Base-by-base conservation (phyloP, 2,888 invertebrate species). In the Ornithoptera priamus region DNA sequence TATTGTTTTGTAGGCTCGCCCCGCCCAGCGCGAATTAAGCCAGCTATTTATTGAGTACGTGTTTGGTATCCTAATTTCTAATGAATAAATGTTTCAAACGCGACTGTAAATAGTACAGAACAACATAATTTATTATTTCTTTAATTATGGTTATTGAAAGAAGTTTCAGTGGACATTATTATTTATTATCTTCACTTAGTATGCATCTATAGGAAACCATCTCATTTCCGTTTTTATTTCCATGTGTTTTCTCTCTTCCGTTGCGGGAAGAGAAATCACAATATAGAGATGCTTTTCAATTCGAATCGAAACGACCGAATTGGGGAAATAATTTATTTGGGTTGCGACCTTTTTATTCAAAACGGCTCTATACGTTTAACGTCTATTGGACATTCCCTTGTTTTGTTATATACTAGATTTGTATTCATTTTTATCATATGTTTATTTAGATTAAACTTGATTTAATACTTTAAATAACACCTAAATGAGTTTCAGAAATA, bases 241-340 rank as follows among this genome's bases (percentile, higher is more conserved):
- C 88, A 90, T 89, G 89, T 88, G 87, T 91, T 89, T 89, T 90
- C 86, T 86, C 81, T 86, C 81, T 85, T 86, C 85, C 80, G 83
- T 82, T 83, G 87, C 81, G 88, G 87, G 88, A 87, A 89, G 80
- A 88, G 80, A 88, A 89, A 90, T 89, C 87, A 89, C 84, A 88
- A 87, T 89, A 87, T 83, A 85, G 83, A 84, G 85, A 88, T 87
- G 86, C 82, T 88, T 86, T 91, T 89, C 90, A 88, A 89, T 91
- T 90, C 88, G 87, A 90, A 90, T 90, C 82, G 88, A 87, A 90
- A 89, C 87, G 86, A 85, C 84, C 86, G 90, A 87, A 88, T 89
- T 84, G 85, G 85, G 85, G 85, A 84, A 86, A 88, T 89, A 87
- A 89, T 89, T 89, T 90, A 89, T 91, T 86, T 87, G 81, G 80